Evolutionary conservation across 2,113 vertebrate species (phyloP).

Genomic region (Rhombomys opimus): DNA sequence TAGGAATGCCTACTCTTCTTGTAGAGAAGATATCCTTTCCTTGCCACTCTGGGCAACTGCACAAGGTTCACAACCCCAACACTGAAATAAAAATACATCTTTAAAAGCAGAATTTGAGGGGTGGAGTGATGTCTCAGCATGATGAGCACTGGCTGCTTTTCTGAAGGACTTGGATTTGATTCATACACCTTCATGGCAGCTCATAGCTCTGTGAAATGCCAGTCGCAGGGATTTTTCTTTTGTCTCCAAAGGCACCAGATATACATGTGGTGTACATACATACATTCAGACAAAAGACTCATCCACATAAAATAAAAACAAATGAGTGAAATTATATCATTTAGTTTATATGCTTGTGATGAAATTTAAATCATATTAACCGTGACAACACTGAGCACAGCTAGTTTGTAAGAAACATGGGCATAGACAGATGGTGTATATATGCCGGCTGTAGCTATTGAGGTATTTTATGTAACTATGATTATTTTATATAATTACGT

Average conservation of each 20-base stretch:
- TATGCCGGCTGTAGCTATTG: not conserved
- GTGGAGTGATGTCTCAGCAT: not conserved
- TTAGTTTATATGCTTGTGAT: not conserved
- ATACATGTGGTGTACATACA: not conserved
- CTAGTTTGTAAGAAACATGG: not conserved
- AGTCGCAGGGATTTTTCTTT: not conserved
- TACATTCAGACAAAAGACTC: not conserved
- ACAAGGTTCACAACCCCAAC: not conserved
- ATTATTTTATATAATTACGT: not conserved
- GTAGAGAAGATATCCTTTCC: not conserved
- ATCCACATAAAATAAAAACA: not conserved
- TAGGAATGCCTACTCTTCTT: not conserved
- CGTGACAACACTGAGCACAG: not conserved
- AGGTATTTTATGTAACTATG: not conserved
- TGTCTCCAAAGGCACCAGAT: not conserved
- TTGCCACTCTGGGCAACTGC: not conserved
- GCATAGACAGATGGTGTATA: not conserved
- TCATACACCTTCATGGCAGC: not conserved
- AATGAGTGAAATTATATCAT: not conserved
- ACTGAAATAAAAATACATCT: not conserved
- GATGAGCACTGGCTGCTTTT: not conserved
- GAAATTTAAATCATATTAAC: not conserved
- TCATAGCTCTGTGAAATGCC: not conserved
- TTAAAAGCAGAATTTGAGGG: not conserved
- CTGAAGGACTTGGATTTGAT: not conserved